Percentiles rank a stretch among this genome's conserved stretches.
Conservation (phyloP, 2,888 invertebrate species). For the Ypsolopha sequella region DNA sequence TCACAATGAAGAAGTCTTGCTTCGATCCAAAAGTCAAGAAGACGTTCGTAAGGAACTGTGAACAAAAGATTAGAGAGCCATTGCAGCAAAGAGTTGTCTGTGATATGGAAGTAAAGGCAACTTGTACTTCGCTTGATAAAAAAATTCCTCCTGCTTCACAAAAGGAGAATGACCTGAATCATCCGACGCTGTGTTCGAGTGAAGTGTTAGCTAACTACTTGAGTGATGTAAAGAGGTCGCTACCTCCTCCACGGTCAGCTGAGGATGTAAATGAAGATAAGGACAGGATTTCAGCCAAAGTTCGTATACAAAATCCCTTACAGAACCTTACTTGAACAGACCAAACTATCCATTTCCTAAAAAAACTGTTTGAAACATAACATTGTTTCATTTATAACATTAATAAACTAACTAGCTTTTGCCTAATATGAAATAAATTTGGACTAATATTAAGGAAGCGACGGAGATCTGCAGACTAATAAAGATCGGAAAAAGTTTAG, state of each 20-base stretch:
- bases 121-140: conserved; percentile 13
- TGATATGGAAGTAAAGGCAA: conserved; percentile 23
- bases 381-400: background rate
- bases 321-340: too few relatives aligned
- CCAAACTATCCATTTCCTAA: too few relatives aligned
- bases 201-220: conserved; percentile 46
- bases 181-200: conserved; percentile 51
- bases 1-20: conserved; percentile 34
- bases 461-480: too few relatives aligned
- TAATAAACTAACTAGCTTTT: background rate
- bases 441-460: too few relatives aligned
- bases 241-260: conserved; percentile 19
- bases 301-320: conserved; percentile 17
- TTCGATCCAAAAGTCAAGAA: conserved; percentile 51
- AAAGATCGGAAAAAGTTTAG: too few relatives aligned
- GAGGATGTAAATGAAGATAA: conserved; percentile 33
- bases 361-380: background rate
- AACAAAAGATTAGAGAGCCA: conserved; percentile 27
- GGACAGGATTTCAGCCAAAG: conserved; percentile 31
- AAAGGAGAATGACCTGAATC: conserved; percentile 29
- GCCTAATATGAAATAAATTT: too few relatives aligned
- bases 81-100: conserved; percentile 22
- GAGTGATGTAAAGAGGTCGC: conserved; percentile 29
- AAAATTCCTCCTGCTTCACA: conserved; percentile 13
- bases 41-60: conserved; percentile 45